Conservation (phyloP, 2,888 invertebrate genomes). For the Epiblema foenella region DNA sequence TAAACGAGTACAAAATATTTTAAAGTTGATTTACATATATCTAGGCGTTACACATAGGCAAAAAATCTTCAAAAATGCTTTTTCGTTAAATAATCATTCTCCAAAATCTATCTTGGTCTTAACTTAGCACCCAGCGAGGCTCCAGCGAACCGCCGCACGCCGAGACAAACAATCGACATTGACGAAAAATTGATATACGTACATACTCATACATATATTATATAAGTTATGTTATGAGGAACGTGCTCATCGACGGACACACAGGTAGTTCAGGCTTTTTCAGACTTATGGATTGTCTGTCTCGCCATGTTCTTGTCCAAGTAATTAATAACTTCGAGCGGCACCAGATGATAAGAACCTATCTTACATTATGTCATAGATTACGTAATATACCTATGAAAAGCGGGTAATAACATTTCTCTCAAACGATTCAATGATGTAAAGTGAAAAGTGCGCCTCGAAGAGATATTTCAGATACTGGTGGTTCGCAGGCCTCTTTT, state of each 20-base stretch:
- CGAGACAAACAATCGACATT: conserved; percentile 9
- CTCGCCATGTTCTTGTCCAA: conserved; percentile 1
- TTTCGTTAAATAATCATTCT: conserved; percentile 30
- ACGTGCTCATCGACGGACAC: too few species aligned
- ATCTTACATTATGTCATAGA: conserved; percentile 54
- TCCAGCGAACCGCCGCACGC: conserved; percentile 37
- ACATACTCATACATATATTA: too few species aligned
- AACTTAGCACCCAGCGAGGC: conserved; percentile 73
- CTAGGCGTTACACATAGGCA: conserved; percentile 46
- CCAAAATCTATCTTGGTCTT: conserved; percentile 69
- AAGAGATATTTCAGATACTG: conserved; percentile 47
- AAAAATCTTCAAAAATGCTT: conserved; percentile 41
- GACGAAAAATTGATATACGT: neutral
- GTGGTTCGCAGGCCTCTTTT: conserved; percentile 47
- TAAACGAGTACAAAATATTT: conserved; percentile 44
- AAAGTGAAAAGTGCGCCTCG: conserved; percentile 54
- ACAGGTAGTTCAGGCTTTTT: neutral
- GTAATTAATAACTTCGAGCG: neutral
- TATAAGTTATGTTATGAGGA: too few species aligned
- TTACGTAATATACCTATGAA: conserved; percentile 54
- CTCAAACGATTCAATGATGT: conserved; percentile 63
- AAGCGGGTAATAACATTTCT: conserved; percentile 59
- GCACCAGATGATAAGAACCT: conserved; percentile 39
- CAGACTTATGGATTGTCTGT: conserved; percentile 5
- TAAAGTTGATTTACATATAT: conserved; percentile 42